A percentile compares a stretch with the other conserved stretches of the same genome.
phyloP scores from a whole-genome alignment of 30 jellyfish, hydroid and myxozoan species.

The Chironex yamaguchii region DNA sequence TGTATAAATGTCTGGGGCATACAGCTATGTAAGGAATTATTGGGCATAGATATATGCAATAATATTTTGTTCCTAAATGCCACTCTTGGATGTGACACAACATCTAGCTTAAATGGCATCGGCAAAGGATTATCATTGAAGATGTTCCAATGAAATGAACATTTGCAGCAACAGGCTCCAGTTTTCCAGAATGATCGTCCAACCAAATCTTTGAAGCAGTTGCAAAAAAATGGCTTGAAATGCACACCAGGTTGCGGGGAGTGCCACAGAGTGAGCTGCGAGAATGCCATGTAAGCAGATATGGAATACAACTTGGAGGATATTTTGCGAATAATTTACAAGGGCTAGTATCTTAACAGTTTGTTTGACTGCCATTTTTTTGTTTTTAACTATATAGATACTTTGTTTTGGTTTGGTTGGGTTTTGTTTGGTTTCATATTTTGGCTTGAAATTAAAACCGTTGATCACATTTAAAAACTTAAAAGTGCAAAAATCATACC shows the following conservation, averaged over 20 bases:
- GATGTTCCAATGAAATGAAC: constrained; percentile 38
- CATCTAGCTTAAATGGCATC: constrained; percentile 64
- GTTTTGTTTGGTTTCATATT: constrained; percentile 18
- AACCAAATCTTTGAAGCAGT: constrained; percentile 50
- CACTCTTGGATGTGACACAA: constrained; percentile 71
- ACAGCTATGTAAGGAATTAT: neutral
- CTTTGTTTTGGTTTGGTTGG: neutral
- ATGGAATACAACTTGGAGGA: constrained; percentile 18
- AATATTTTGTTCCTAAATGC: constrained; percentile 61
- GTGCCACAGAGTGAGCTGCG: constrained; percentile 70
- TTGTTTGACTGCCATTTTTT: neutral
- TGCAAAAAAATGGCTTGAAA: constrained; percentile 62
- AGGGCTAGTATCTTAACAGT: neutral
- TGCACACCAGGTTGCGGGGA: constrained; percentile 71
- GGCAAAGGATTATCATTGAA: constrained; percentile 66
- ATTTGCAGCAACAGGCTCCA: constrained; percentile 33
- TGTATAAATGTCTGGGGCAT: constrained; percentile 46
- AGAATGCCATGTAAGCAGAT: constrained; percentile 56
- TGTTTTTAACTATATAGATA: no score
- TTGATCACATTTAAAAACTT: constrained; percentile 3
- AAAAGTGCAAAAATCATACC: constrained; percentile 11
- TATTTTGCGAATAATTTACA: neutral
- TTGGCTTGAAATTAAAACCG: constrained; percentile 19
- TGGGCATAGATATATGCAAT: constrained; percentile 58
- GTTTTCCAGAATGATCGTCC: constrained; percentile 25